A percentile compares a stretch with the other conserved stretches of the same genome.
Evolutionary conservation across 2,888 invertebrate genomes (phyloP).

Genomic region (Opisthograptis luteolata): DNA sequence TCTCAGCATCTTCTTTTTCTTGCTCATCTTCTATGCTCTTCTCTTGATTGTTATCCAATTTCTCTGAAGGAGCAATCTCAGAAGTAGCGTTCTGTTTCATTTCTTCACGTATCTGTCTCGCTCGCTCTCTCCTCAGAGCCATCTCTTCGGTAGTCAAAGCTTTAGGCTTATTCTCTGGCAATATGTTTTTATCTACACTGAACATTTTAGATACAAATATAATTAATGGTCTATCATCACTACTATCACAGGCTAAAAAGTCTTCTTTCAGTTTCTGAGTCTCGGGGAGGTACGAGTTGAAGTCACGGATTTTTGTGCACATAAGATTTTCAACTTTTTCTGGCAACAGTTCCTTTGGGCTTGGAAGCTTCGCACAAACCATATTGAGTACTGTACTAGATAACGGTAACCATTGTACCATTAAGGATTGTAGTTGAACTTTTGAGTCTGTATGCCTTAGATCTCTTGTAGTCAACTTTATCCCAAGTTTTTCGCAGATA

Average conservation of each 20-base stretch:
- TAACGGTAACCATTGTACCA: conserved; percentile 95
- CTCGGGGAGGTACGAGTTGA: conserved; percentile 87
- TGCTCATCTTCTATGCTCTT: conserved; percentile 69
- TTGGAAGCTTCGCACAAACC: conserved; percentile 92
- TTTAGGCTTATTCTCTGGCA: conserved; percentile 93
- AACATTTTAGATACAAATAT: conserved; percentile 96
- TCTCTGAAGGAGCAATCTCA: conserved; percentile 42
- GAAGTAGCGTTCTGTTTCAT: conserved; percentile 61
- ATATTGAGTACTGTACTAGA: conserved; percentile 92
- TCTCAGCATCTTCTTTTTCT: conserved; percentile 69
- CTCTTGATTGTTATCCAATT: conserved; percentile 50
- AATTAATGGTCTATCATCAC: conserved; percentile 86
- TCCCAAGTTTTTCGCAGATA: conserved; percentile 90
- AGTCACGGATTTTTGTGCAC: conserved; percentile 88
- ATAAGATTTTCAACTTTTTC: conserved; percentile 93
- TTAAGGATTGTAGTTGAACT: conserved; percentile 91
- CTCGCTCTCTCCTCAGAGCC: conserved; percentile 86
- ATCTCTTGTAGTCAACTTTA: conserved; percentile 91
- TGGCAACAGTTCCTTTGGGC: conserved; percentile 89
- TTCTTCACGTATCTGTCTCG: conserved; percentile 87
- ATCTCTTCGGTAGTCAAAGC: conserved; percentile 91
- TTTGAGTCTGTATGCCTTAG: conserved; percentile 90
- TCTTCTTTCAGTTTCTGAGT: conserved; percentile 89
- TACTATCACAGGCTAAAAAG: conserved; percentile 87
- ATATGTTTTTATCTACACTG: conserved; percentile 88